Evolutionary conservation across 2,113 vertebrate genomes (phyloP).

Genomic region (Sinocyclocheilus anophthalmus): DNA sequence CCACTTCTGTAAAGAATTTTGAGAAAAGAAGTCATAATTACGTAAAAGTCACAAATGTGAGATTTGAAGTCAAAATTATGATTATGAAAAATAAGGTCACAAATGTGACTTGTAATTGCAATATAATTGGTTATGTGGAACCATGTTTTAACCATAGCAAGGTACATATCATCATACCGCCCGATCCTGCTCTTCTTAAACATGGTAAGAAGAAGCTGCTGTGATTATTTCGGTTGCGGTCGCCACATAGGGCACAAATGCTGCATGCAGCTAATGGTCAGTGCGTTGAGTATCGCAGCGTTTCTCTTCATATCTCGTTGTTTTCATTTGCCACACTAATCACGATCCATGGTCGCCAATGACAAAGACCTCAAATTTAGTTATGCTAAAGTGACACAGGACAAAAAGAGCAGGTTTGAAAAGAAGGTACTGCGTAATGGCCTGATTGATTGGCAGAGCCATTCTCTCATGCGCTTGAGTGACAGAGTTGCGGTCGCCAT

Average conservation of each 20-base stretch:
- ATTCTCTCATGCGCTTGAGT: constrained; percentile 73
- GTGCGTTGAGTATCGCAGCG: background rate
- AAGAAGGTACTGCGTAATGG: constrained; percentile 64
- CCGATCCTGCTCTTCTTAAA: background rate
- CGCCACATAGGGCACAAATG: background rate
- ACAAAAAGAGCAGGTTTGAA: constrained; percentile 47
- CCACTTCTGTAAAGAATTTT: too few relatives aligned
- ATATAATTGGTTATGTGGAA: background rate
- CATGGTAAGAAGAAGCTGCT: background rate
- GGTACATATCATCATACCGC: background rate
- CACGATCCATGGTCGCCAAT: constrained; percentile 38
- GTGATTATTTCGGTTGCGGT: background rate
- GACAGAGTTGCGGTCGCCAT: constrained; percentile 71
- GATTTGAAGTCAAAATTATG: background rate
- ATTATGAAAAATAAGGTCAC: background rate
- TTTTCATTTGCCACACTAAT: constrained; percentile 52
- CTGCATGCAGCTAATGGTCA: background rate
- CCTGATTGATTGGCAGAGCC: constrained; percentile 74
- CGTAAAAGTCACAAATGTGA: background rate
- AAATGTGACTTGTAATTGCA: background rate
- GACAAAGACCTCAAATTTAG: constrained; percentile 66
- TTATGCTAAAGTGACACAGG: constrained; percentile 67
- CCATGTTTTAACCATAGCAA: background rate
- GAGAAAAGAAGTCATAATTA: too few relatives aligned
- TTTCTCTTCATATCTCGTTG: constrained; percentile 31